phyloP scores from a whole-genome alignment of 2,113 vertebrate genomes.

The Menidia beryllina region DNA sequence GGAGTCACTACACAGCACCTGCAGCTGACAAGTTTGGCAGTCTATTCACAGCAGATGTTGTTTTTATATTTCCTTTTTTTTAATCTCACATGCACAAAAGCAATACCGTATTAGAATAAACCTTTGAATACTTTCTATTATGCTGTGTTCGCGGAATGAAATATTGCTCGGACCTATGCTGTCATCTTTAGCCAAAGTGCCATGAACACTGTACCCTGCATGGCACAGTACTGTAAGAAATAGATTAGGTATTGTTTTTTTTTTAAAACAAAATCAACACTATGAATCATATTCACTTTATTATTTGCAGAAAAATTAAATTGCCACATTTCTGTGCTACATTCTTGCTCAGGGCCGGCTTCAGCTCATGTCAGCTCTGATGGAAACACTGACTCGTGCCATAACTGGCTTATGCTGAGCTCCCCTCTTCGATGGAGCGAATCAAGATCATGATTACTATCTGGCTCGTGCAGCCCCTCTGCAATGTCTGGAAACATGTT shows the following conservation, averaged over 20 bases:
- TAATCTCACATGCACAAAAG: constrained; percentile 12
- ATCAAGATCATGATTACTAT: constrained; percentile 78
- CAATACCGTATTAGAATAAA: background rate
- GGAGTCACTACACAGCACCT: constrained; percentile 4
- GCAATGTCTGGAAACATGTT: constrained; percentile 74
- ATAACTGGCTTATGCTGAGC: constrained; percentile 60
- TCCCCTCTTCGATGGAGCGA: constrained; percentile 63
- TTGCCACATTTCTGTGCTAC: constrained; percentile 18
- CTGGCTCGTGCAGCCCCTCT: constrained; percentile 67
- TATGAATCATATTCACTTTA: background rate
- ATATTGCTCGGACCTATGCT: background rate
- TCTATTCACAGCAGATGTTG: constrained; percentile 13
- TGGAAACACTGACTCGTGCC: constrained; percentile 68
- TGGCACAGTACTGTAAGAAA: background rate
- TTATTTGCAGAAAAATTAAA: background rate
- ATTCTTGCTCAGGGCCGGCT: constrained; percentile 18
- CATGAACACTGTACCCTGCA: background rate
- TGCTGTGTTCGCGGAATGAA: background rate
- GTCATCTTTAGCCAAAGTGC: background rate
- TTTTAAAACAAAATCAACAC: background rate
- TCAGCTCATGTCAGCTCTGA: constrained; percentile 45
- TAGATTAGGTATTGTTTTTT: background rate
- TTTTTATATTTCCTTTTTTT: background rate
- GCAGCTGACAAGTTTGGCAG: constrained; percentile 14
- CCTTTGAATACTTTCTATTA: background rate